A percentile compares a stretch with the other conserved stretches of the same genome.
Evolutionary conservation across 2,797 vertebrate species (phyloP).

Genomic region (Sandelia bainsii): DNA sequence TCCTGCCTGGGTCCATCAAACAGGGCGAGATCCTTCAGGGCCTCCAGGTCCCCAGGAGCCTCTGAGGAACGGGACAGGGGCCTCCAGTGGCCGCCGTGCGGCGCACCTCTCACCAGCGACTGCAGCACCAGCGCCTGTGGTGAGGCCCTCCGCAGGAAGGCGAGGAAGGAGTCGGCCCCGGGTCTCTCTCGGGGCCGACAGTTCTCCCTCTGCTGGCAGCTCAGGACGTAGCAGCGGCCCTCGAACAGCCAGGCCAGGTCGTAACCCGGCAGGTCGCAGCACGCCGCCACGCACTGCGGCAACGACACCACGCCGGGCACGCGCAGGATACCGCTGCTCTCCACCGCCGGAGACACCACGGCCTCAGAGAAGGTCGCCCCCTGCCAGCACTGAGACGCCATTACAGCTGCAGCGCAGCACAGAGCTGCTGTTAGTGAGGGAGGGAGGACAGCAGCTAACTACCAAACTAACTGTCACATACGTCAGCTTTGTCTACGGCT

Average conservation of each 20-base stretch:
- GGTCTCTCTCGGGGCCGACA: slow-evolving; percentile 87
- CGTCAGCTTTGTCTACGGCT: no score
- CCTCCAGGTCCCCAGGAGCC: slow-evolving; percentile 65
- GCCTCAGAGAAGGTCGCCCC: slow-evolving; percentile 85
- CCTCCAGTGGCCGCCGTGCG: slow-evolving; percentile 72
- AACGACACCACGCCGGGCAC: slow-evolving; percentile 84
- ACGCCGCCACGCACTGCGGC: slow-evolving; percentile 85
- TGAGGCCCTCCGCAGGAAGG: slow-evolving; percentile 85
- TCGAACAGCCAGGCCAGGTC: slow-evolving; percentile 92
- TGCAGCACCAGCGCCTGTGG: slow-evolving; percentile 80
- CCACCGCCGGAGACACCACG: slow-evolving; percentile 86
- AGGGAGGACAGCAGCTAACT: no score
- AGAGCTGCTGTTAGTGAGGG: no score
- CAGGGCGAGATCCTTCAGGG: slow-evolving; percentile 80
- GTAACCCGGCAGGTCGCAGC: slow-evolving; percentile 88
- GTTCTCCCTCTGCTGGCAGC: slow-evolving; percentile 85
- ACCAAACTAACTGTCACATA: no score
- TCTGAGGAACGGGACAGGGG: slow-evolving; percentile 50
- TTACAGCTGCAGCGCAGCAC: slow-evolving; percentile 75
- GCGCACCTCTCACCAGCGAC: slow-evolving; percentile 81
- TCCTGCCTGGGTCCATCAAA: slow-evolving; percentile 76
- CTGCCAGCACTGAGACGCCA: slow-evolving; percentile 87
- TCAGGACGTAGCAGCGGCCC: slow-evolving; percentile 89
- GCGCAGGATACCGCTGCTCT: slow-evolving; percentile 84
- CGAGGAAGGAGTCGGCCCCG: slow-evolving; percentile 84